Evolutionary conservation across 1,140 invertebrate species (phyloP).

Genomic region (Hypsibius dujardini): DNA sequence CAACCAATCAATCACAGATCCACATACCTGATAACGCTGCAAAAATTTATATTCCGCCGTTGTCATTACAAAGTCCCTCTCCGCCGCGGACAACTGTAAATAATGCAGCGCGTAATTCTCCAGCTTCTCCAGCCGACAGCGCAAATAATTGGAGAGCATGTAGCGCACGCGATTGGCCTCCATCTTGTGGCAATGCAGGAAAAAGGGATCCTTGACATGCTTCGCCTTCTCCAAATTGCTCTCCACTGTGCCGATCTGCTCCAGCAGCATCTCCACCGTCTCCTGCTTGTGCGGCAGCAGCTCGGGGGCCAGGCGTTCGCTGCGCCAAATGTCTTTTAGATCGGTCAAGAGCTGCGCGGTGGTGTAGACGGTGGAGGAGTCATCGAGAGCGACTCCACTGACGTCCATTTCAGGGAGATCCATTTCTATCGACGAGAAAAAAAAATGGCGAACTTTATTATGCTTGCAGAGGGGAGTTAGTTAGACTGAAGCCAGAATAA

Average conservation of each 20-base stretch:
- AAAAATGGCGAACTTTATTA: no score
- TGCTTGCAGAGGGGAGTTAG: no score
- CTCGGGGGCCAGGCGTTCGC: constrained; percentile 70
- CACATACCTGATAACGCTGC: not conserved
- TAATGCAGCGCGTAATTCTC: not conserved
- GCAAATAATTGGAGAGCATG: constrained; percentile 59
- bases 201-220: constrained; percentile 51
- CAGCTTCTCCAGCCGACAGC: constrained; percentile 50
- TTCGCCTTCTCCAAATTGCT: constrained; percentile 46
- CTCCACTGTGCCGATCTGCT: constrained; percentile 65
- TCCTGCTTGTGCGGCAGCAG: constrained; percentile 55
- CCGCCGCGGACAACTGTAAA: not conserved
- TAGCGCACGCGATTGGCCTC: constrained; percentile 60
- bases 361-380: not conserved
- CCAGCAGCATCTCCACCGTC: constrained; percentile 59
- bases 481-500: no score
- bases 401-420: no score
- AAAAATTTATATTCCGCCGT: not conserved
- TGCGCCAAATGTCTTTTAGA: constrained; percentile 44
- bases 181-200: constrained; percentile 56
- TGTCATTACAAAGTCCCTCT: not conserved
- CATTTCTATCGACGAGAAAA: no score
- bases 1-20: no score
- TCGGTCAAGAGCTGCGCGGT: not conserved
- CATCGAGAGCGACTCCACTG: no score